Evolutionary conservation across 2,888 invertebrate species (phyloP), one percentile per base, ranked within the genome.

Genomic region (Arctia plantaginis): DNA sequence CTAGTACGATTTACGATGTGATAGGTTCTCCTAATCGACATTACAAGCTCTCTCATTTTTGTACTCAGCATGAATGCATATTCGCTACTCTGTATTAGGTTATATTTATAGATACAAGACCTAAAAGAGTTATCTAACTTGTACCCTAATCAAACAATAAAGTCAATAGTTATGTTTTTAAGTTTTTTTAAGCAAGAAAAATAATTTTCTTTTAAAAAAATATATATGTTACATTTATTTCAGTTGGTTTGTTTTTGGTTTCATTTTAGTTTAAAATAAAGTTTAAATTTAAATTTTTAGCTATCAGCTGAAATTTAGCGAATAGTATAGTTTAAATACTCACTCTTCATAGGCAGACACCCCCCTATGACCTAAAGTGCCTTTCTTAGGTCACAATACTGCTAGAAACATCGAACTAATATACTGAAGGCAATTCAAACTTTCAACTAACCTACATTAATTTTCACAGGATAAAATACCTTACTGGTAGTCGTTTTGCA

Each of bases 1-100:
- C 64, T 44, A 30, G 51, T 55, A 44, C 33, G 51, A 76, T 74
- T 74, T 70, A 70, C 59, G 66, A 59, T 33, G 18, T 67, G 7
- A n/a, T 39, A n/a, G 59, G 27, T 59, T 55, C n/a, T 20, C n/a
- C 27, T 59, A 59, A 69, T 59, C 8, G 27, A n/a, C 1, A 47
- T 59, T 35, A 62, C 27, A 10, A 15, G 18, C 18, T 30, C 62
- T 15, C 6, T 12, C 13, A 62, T 1, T 30, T 62, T 30, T 62
- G 7, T 18, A 10, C 23, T 62, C 6, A 62, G 30, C 27, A 13
- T 12, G 13, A 15, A 62, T 62, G 6, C 18, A 30, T 4, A 59
- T 6, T 59, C 13, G 13, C 55, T n/a, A 0, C n/a, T 44, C 6
- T 23, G 23, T 23, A 23, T 51, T 51, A 20, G 8, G 0, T 51